A percentile compares a stretch with the other conserved stretches of the same genome.
Conservation (phyloP, 2,113 vertebrate genomes). For the Oenanthe oenanthe region DNA sequence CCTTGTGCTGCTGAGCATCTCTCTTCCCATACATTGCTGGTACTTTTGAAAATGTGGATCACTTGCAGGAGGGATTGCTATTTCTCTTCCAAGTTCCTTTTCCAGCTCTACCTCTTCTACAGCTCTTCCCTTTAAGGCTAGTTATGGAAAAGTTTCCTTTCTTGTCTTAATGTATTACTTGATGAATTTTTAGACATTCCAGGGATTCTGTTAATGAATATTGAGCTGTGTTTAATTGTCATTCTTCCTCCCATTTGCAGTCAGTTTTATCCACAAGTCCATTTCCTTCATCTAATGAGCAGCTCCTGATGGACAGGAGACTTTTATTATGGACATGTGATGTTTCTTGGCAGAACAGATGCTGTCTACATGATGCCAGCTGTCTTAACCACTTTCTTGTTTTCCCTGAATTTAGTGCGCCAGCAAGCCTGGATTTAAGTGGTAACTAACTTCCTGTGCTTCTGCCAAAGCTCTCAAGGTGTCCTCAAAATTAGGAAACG, state of each 20-base stretch:
- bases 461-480: not conserved
- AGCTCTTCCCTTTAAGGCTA: not conserved
- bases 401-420: not conserved
- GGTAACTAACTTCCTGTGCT: not conserved
- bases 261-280: not conserved
- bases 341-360: not conserved
- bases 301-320: not conserved
- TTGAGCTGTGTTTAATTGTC: not conserved
- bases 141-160: not conserved
- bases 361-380: not conserved
- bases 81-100: constrained; percentile 22
- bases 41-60: not conserved
- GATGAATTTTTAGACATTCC: not conserved
- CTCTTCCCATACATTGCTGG: not conserved
- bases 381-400: not conserved
- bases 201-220: not conserved
- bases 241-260: not conserved
- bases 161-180: not conserved
- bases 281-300: not conserved
- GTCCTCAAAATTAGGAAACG: not conserved
- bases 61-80: not conserved
- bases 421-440: not conserved
- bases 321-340: not conserved
- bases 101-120: not conserved
- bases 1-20: not conserved